Evolutionary conservation across 2,797 vertebrate genomes (phyloP), one percentile per base, ranked within the genome.

Genomic region (Peromyscus eremicus): DNA sequence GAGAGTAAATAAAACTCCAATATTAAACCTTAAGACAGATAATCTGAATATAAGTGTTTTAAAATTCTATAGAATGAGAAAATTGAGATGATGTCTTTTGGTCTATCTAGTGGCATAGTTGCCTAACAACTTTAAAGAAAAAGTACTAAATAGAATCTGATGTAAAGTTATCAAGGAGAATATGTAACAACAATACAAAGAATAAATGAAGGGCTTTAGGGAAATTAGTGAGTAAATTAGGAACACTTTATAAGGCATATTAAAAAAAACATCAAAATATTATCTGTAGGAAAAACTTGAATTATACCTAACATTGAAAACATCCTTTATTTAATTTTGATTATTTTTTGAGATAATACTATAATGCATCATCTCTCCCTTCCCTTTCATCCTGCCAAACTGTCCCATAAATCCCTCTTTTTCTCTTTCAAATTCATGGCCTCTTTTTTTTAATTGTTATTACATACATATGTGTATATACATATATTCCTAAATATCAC

Each of bases 61-160:
- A 43, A 43, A 96, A 96, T 75, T 11, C 34, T 88, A 27, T 10
- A 73, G 29, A 91, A 94, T 95, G 57, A 89, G 12, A 87, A 94
- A 55, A n/a, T 70, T 82, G 40, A 82, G 40, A 34, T 25, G 12
- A 92, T 87, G 1, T 5, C 75, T 83, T 88, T 76, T 87, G 27
- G 37, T 6, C 82, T 79, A 8, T 43, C 34, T 68, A 70, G 27
- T 23, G 0, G 60, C 57, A 49, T 27, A 40, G 25, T 57, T 70
- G 88, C 4, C 66, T 11, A 88, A 90, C 8, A 89, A 29, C 52
- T 60, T n/a, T 11, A 85, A 2, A 92, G 66, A 19, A 89, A 75
- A 40, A 60, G 73, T 23, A 11, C 81, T 49, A 1, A 76, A 93
- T 57, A 96, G 55, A 73, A 3, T 64, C 29, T 27, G 40, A 66